These are phyloP conservation scores for Cryptotermes secundus DNA, from an alignment of 1,140 invertebrate genomes.

Conservation along the genomic window DNA sequence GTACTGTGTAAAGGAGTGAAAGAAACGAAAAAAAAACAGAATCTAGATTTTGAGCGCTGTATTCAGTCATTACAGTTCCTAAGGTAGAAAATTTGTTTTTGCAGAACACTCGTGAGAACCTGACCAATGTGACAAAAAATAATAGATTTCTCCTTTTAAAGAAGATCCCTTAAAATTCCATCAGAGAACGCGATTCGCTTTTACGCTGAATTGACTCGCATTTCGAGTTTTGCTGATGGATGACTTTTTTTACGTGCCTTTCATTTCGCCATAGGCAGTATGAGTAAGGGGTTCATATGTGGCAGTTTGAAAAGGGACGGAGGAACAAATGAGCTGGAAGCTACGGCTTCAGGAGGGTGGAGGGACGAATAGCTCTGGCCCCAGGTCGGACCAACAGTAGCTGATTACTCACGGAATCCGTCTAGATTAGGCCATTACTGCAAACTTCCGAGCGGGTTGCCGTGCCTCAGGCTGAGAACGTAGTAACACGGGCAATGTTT, in stretches of 20 bases:
- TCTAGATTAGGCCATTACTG: background rate
- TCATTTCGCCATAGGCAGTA: background rate
- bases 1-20: no score
- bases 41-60: no score
- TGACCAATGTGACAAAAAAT: no score
- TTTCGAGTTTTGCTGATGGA: background rate
- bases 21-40: no score
- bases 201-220: background rate
- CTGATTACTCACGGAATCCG: constrained; percentile 17
- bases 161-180: background rate
- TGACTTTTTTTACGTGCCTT: background rate
- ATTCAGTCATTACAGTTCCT: no score
- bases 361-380: background rate
- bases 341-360: background rate
- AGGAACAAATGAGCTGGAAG: background rate
- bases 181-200: background rate
- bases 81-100: no score
- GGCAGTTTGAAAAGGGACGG: background rate
- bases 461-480: background rate
- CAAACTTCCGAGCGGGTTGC: background rate
- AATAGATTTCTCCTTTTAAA: background rate
- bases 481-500: background rate
- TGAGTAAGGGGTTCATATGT: background rate
- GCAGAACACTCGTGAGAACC: no score
- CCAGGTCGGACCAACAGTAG: background rate